Evolutionary conservation across 1,140 invertebrate species (phyloP).

Genomic region (Pristionchus pacificus): DNA sequence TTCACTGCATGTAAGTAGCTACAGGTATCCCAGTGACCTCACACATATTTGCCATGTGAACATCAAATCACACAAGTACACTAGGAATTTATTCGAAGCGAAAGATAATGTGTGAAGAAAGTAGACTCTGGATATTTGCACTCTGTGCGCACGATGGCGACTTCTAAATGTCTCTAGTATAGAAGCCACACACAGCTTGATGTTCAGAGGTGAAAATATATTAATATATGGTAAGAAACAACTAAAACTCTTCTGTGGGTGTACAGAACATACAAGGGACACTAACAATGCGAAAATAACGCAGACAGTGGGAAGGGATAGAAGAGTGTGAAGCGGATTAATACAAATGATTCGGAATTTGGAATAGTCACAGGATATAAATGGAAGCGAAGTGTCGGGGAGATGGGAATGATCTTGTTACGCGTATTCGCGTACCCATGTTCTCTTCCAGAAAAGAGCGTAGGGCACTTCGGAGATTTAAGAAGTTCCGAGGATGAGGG

Average conservation of each 20-base stretch:
- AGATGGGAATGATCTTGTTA: conserved; percentile 1
- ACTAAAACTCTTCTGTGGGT: not conserved
- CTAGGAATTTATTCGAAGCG: not conserved
- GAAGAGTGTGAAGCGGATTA: not conserved
- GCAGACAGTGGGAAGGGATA: too few species aligned
- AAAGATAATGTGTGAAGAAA: not conserved
- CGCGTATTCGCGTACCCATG: not conserved
- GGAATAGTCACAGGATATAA: not conserved
- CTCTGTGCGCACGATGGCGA: not conserved
- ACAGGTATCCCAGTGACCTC: not conserved
- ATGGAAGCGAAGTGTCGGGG: not conserved
- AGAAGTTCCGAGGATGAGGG: conserved; percentile 80
- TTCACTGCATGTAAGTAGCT: not conserved
- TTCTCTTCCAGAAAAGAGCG: not conserved
- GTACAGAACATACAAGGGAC: not conserved
- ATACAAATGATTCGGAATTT: not conserved
- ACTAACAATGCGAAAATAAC: too few species aligned
- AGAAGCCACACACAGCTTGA: not conserved
- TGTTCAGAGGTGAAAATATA: too few species aligned
- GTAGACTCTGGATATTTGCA: not conserved
- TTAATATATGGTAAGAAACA: not conserved
- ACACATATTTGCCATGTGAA: too few species aligned
- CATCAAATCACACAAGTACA: not conserved
- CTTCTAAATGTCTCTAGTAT: not conserved
- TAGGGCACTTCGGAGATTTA: conserved; percentile 15